These are phyloP conservation scores for Zoroaster sp. DNA, from an alignment of 53 echinoderm and acorn worm species.

Conservation along the genomic window DNA sequence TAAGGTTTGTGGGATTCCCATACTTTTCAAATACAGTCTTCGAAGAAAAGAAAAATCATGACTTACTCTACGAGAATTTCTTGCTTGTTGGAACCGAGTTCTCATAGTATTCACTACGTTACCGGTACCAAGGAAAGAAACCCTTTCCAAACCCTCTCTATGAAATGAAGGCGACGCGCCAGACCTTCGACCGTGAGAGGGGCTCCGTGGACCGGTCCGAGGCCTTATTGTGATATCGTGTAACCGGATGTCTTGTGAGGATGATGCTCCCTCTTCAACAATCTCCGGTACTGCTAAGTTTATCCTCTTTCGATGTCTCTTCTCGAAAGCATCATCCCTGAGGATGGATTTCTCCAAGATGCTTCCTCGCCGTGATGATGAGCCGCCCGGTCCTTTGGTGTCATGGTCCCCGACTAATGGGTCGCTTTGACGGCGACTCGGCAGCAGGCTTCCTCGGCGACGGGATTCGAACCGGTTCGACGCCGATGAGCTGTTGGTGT, in stretches of 20 bases:
- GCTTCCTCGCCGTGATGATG: conserved; percentile 13
- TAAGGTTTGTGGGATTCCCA: too few species aligned
- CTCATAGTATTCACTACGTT: background rate
- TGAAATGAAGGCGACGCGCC: background rate
- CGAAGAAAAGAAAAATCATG: background rate
- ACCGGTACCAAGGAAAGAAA: background rate
- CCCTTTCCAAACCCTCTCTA: background rate
- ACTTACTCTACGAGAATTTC: conserved; percentile 2
- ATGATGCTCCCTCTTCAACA: background rate
- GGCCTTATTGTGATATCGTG: background rate
- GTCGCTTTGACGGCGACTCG: background rate
- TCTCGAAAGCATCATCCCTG: background rate
- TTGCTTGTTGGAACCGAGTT: conserved; percentile 7
- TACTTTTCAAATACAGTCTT: too few species aligned
- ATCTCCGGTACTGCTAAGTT: background rate
- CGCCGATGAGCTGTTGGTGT: background rate
- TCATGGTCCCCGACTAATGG: background rate
- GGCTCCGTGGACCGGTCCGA: background rate
- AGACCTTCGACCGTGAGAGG: background rate
- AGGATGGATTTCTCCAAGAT: background rate
- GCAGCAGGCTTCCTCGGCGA: background rate
- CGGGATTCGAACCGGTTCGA: conserved; percentile 8
- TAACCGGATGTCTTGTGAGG: background rate
- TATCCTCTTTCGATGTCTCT: background rate
- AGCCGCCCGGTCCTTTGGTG: background rate